Percentiles rank a stretch among this genome's conserved stretches.
phyloP scores from a whole-genome alignment of 1,140 invertebrate species.

The Drosophila subpulchrella region DNA sequence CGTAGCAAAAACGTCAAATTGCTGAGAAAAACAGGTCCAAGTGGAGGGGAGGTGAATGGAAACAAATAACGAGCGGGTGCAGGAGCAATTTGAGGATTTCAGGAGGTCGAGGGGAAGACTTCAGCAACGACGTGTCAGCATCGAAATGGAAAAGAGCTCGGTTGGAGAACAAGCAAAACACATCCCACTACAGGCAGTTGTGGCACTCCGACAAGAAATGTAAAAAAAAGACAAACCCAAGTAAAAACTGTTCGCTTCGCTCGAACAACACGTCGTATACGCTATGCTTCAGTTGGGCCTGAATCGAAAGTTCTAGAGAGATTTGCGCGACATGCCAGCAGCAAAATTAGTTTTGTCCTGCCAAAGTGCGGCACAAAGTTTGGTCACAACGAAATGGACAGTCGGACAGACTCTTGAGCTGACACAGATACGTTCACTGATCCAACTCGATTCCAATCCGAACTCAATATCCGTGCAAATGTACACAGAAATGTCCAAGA shows the following conservation, averaged over 20 bases:
- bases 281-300: slow-evolving; percentile 41
- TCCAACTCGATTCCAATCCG: slow-evolving; percentile 46
- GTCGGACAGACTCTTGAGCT: slow-evolving; percentile 22
- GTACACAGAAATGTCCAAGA: slow-evolving; percentile 47
- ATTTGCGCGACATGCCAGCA: slow-evolving; percentile 44
- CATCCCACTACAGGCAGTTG: slow-evolving; percentile 57
- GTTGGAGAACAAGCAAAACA: slow-evolving; percentile 53
- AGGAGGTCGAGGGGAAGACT: slow-evolving; percentile 2
- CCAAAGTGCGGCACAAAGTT: slow-evolving; percentile 40
- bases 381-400: slow-evolving; percentile 38
- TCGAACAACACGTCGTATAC: slow-evolving; percentile 67
- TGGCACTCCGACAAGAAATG: slow-evolving; percentile 40
- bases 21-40: slow-evolving; percentile 29
- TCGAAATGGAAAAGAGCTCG: slow-evolving; percentile 58
- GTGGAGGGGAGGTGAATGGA: slow-evolving; percentile 7
- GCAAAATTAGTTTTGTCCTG: slow-evolving; percentile 64
- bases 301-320: slow-evolving; percentile 44
- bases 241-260: slow-evolving; percentile 49
- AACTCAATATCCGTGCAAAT: slow-evolving; percentile 45
- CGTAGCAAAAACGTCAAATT: slow-evolving; percentile 36
- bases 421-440: slow-evolving; percentile 23
- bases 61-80: slow-evolving; percentile 11
- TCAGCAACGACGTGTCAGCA: slow-evolving; percentile 61
- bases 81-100: slow-evolving; percentile 4
- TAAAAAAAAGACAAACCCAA: slow-evolving; percentile 9